Percentiles rank a stretch among this genome's conserved stretches.
Evolutionary conservation across 2,888 invertebrate species (phyloP).

Genomic region (Incurvaria masculella): DNA sequence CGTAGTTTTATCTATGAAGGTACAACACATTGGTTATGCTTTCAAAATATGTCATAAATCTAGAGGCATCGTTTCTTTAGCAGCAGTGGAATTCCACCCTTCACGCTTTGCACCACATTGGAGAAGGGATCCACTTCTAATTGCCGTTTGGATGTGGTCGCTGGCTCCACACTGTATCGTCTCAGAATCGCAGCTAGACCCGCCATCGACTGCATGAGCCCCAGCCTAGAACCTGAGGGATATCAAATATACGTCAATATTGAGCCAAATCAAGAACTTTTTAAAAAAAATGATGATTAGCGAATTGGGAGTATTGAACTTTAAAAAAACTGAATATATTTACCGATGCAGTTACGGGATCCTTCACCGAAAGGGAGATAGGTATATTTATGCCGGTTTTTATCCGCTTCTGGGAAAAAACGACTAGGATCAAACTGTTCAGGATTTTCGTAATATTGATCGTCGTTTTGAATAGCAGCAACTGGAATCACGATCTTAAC

Average conservation of each 20-base stretch:
- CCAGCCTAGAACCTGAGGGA: constrained; percentile 19
- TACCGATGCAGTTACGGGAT: constrained; percentile 16
- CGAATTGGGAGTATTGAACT: no score
- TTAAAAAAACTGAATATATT: no score
- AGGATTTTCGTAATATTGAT: constrained; percentile 15
- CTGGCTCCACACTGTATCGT: constrained; percentile 18
- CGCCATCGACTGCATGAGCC: constrained; percentile 16
- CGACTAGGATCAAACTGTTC: constrained; percentile 18
- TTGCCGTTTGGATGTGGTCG: constrained; percentile 10
- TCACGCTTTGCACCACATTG: constrained; percentile 10
- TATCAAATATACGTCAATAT: no score
- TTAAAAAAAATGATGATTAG: no score
- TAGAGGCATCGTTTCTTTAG: no score
- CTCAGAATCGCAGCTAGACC: constrained; percentile 20
- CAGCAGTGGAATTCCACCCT: constrained; percentile 14
- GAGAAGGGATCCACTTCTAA: constrained; percentile 14
- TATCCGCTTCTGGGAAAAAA: constrained; percentile 13
- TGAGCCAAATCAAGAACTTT: no score
- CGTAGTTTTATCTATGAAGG: no score
- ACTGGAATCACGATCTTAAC: constrained; percentile 7
- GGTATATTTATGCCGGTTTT: constrained; percentile 14
- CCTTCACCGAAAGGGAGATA: constrained; percentile 17
- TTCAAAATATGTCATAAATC: no score
- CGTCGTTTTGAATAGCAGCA: constrained; percentile 15
- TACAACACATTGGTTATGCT: no score